Conservation (phyloP, 2,113 vertebrate species). For the Myanophis thanlyinensis region DNA sequence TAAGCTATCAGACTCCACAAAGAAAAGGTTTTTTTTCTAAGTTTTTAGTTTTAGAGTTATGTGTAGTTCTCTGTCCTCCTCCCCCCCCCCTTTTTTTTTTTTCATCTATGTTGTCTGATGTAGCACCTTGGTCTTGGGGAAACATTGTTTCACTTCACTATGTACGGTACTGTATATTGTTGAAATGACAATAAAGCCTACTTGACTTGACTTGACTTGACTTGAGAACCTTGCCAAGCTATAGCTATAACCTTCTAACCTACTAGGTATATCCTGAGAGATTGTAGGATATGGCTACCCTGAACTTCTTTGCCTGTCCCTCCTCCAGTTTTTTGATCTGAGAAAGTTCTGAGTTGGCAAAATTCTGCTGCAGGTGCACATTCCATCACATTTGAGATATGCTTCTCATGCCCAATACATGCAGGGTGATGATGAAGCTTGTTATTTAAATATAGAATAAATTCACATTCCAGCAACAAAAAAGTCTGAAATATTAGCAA, state of each 20-base stretch:
- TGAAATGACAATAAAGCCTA: too few species aligned
- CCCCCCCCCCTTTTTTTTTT: too few species aligned
- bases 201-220: too few species aligned
- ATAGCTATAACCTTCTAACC: not conserved
- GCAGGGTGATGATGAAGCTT: not conserved
- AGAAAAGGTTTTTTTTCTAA: too few species aligned
- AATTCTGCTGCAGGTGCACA: not conserved
- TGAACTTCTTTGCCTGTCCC: not conserved
- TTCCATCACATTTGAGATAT: not conserved
- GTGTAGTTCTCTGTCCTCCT: too few species aligned
- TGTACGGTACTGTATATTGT: too few species aligned
- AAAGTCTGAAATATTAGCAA: not conserved
- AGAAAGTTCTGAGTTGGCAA: not conserved
- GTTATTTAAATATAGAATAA: not conserved
- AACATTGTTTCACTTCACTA: too few species aligned
- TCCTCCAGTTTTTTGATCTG: not conserved
- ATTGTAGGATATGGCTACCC: not conserved
- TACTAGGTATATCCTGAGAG: not conserved
- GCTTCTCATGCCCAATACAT: not conserved
- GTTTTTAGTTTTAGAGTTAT: too few species aligned
- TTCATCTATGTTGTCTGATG: too few species aligned
- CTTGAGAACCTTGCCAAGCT: not conserved
- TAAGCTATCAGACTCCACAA: too few species aligned
- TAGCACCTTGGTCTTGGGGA: too few species aligned
- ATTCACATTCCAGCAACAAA: not conserved